phyloP scores from a whole-genome alignment of 1,140 invertebrate genomes.

The Eubasilissa regina region DNA sequence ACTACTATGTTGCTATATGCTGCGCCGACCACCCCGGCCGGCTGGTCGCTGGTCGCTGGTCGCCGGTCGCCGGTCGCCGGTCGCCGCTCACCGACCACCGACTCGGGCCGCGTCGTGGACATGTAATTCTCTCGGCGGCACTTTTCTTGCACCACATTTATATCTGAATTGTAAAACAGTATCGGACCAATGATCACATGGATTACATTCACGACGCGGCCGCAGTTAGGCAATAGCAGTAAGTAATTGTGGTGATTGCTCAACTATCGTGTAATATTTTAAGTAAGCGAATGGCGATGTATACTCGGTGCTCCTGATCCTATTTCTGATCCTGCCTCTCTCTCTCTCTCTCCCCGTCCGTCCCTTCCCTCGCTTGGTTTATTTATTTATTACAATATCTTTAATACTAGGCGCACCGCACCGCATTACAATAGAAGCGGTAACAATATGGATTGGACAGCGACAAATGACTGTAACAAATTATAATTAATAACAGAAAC shows the following conservation, averaged over 20 bases:
- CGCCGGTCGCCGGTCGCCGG: slow-evolving; percentile 1
- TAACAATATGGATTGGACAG: too few relatives aligned
- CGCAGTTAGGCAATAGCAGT: slow-evolving; percentile 49
- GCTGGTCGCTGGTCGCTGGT: slow-evolving; percentile 14
- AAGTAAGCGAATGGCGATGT: slow-evolving; percentile 50
- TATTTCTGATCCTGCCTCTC: too few relatives aligned
- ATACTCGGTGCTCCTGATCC: slow-evolving; percentile 44
- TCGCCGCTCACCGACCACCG: slow-evolving; percentile 48
- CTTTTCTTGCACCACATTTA: neutral
- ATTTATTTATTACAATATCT: too few relatives aligned
- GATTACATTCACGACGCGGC: slow-evolving; percentile 51
- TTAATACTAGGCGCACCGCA: too few relatives aligned
- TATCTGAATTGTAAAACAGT: neutral
- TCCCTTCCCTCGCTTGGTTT: neutral
- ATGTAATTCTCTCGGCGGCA: slow-evolving; percentile 46
- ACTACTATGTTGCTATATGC: slow-evolving; percentile 6
- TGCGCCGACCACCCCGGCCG: slow-evolving; percentile 24
- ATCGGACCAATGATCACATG: neutral
- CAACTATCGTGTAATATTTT: slow-evolving; percentile 53
- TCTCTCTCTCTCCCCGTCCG: neutral
- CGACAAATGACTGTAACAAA: too few relatives aligned
- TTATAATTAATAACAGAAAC: too few relatives aligned
- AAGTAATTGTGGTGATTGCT: slow-evolving; percentile 46
- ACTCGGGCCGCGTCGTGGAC: slow-evolving; percentile 48
- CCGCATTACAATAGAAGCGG: too few relatives aligned